Percentiles rank a stretch among this genome's conserved stretches.
Conservation (phyloP, 2,888 invertebrate species). For the Ptycholaimellus sp. region DNA sequence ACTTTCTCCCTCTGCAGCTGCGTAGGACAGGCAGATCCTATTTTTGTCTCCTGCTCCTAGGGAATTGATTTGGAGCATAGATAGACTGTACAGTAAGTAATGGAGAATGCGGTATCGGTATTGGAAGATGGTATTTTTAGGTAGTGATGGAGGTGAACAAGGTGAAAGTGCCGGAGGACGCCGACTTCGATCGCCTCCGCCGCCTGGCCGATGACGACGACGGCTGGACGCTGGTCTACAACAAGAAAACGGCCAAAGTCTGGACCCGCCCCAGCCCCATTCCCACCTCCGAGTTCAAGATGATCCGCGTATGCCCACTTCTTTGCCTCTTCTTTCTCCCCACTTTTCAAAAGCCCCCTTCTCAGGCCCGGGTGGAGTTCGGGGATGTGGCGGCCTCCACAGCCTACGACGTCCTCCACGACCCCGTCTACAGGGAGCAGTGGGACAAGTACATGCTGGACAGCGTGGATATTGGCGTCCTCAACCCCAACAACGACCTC, state of each 20-base stretch:
- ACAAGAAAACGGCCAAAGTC: constrained; percentile 26
- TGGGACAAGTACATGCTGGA: constrained; percentile 78
- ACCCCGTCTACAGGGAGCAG: constrained; percentile 58
- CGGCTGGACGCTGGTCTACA: constrained; percentile 40
- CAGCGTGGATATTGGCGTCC: constrained; percentile 62
- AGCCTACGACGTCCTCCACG: constrained; percentile 66
- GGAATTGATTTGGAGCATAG: too few relatives aligned
- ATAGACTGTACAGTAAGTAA: too few relatives aligned
- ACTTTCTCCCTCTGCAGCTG: too few relatives aligned
- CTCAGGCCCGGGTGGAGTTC: constrained; percentile 41
- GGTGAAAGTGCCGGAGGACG: constrained; percentile 60
- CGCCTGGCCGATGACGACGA: constrained; percentile 45
- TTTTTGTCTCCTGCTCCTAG: too few relatives aligned
- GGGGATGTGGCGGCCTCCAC: constrained; percentile 47
- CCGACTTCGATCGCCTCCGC: constrained; percentile 56
- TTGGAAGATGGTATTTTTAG: too few relatives aligned
- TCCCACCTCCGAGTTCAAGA: constrained; percentile 37
- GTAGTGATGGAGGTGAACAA: constrained; percentile 40
- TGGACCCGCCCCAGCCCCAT: constrained; percentile 39
- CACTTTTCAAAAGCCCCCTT: too few relatives aligned
- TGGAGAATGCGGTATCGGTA: too few relatives aligned
- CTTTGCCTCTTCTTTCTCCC: too few relatives aligned
- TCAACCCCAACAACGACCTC: constrained; percentile 74
- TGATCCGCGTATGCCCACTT: constrained; percentile 41
- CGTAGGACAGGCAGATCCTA: too few relatives aligned